Conservation (phyloP, 2,888 invertebrate genomes). For the Eugnorisma glareosa region DNA sequence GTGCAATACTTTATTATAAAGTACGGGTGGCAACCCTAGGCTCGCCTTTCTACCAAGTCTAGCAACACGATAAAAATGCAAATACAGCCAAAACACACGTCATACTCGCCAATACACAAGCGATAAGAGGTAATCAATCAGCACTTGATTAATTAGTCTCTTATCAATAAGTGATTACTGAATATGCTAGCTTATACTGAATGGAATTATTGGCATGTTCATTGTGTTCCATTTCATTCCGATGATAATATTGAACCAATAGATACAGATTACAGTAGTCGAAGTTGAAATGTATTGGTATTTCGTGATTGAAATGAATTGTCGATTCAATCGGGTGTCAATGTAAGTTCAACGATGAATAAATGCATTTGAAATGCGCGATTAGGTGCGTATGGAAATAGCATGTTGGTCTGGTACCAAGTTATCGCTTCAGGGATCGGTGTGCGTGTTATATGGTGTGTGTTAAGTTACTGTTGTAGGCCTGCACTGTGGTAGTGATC, state of each 20-base stretch:
- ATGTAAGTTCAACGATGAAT: conserved; percentile 47
- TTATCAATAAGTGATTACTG: conserved; percentile 68
- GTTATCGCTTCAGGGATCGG: conserved; percentile 36
- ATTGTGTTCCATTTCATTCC: conserved; percentile 52
- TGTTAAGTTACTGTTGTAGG: conserved; percentile 61
- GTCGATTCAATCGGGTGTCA: conserved; percentile 42
- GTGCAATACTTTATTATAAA: no score
- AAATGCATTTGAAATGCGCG: conserved; percentile 39
- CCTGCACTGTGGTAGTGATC: conserved; percentile 74
- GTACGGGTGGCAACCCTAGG: no score
- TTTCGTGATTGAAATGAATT: conserved; percentile 44
- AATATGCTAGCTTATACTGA: conserved; percentile 44
- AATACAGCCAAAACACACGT: conserved; percentile 28
- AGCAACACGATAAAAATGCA: conserved; percentile 41
- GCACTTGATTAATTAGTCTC: conserved; percentile 73
- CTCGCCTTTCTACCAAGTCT: conserved; percentile 26
- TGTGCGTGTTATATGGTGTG: conserved; percentile 34
- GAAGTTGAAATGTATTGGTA: conserved; percentile 30
- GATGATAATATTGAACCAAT: conserved; percentile 40
- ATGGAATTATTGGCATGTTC: conserved; percentile 56
- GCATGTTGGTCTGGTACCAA: conserved; percentile 21
- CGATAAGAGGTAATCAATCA: conserved; percentile 73
- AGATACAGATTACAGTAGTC: conserved; percentile 31
- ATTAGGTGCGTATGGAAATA: conserved; percentile 44
- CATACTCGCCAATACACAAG: conserved; percentile 14